A percentile compares a stretch with the other conserved stretches of the same genome.
phyloP scores from a whole-genome alignment of 2,797 vertebrate genomes.

The Gymnoscopelus braueri region DNA sequence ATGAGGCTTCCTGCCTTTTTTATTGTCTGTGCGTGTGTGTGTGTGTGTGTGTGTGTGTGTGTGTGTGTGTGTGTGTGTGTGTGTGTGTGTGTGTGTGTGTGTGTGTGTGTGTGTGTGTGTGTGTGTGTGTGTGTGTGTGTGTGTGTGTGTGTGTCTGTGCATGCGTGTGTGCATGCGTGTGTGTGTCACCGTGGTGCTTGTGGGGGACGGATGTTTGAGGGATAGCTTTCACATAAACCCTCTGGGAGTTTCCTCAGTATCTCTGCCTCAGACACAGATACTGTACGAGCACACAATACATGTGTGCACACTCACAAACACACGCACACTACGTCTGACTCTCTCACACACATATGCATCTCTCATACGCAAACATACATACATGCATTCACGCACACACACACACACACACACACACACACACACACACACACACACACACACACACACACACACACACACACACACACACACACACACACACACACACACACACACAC shows the following conservation, averaged over 20 bases:
- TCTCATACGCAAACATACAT: constrained; percentile 12
- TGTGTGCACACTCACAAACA: constrained; percentile 3
- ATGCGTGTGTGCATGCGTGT: no score
- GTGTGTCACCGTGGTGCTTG: constrained; percentile 10
- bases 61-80: no score
- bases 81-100: no score
- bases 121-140: no score
- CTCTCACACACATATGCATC: neutral
- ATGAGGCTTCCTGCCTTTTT: constrained; percentile 76
- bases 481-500: neutral
- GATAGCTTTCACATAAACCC: constrained; percentile 53
- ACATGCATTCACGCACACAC: neutral
- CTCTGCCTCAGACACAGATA: constrained; percentile 12
- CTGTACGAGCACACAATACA: neutral
- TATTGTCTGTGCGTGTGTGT: constrained; percentile 55
- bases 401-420: constrained; percentile 11
- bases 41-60: no score
- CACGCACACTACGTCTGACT: no score
- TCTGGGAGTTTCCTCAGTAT: constrained; percentile 38
- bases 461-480: constrained; percentile 10
- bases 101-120: no score
- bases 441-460: neutral
- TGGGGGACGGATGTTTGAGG: constrained; percentile 39
- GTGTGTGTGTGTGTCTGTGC: no score
- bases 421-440: neutral